Conservation (phyloP, 2,888 invertebrate species). For the Lysandra coridon region DNA sequence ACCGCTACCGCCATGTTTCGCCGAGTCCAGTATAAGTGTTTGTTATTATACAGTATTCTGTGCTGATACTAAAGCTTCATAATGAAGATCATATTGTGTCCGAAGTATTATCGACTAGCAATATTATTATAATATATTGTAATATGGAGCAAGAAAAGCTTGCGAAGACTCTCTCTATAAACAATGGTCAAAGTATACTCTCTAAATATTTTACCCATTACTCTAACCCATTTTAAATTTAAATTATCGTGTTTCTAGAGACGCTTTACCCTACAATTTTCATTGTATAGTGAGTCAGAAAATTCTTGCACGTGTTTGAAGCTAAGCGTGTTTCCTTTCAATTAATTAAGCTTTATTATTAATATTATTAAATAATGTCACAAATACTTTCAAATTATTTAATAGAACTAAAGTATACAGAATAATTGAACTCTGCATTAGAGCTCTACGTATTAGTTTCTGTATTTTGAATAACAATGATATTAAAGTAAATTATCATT, state of each 20-base stretch:
- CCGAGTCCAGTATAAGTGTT: no score
- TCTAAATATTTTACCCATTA: neutral
- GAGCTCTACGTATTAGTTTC: neutral
- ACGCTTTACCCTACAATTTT: neutral
- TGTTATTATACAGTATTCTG: no score
- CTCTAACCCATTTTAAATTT: neutral
- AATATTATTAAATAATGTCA: neutral
- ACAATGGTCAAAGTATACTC: no score
- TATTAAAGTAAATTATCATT: neutral
- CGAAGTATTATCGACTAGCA: no score
- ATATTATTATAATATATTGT: no score
- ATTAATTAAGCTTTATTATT: neutral
- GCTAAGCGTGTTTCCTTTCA: neutral
- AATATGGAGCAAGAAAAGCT: no score
- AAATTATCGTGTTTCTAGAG: neutral
- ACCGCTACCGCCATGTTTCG: no score
- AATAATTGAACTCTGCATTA: neutral
- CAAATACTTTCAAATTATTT: neutral
- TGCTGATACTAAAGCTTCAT: no score
- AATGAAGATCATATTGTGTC: no score
- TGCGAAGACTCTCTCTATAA: no score
- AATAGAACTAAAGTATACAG: no score
- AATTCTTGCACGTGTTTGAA: neutral
- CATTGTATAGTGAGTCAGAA: neutral
- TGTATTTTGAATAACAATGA: neutral